Evolutionary conservation across 2,888 invertebrate genomes (phyloP).

Genomic region (Drosophila atripex): DNA sequence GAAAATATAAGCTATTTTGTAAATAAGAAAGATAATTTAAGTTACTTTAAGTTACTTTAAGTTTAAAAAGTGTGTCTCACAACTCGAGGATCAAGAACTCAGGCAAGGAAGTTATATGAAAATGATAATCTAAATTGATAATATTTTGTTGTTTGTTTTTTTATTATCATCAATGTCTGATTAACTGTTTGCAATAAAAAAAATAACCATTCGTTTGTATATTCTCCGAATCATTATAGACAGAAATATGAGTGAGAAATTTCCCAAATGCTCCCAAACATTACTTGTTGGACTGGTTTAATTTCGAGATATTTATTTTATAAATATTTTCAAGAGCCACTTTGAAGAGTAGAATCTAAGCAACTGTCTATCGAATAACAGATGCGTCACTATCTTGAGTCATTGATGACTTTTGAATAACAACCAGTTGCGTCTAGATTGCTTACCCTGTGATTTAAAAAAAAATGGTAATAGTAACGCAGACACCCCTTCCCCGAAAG

Average conservation of each 20-base stretch:
- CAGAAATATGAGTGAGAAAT: not conserved
- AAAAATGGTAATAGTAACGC: conserved; percentile 20
- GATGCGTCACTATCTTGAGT: conserved; percentile 22
- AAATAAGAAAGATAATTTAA: not conserved
- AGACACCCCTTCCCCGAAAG: not conserved
- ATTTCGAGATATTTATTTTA: not conserved
- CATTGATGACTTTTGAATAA: conserved; percentile 37
- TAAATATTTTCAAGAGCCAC: not conserved
- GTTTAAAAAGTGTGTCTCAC: not conserved
- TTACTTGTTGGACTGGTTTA: not conserved
- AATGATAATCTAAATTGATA: no score
- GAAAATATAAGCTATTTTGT: not conserved
- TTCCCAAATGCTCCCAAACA: not conserved
- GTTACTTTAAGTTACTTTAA: not conserved
- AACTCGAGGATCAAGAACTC: no score
- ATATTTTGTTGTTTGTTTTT: no score
- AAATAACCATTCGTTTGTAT: no score
- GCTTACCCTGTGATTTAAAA: conserved; percentile 33
- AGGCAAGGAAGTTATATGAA: no score
- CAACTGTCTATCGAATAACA: conserved; percentile 19
- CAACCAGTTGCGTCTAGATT: conserved; percentile 37
- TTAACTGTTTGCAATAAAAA: no score
- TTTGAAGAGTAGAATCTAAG: not conserved
- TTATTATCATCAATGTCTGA: no score
- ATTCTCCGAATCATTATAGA: no score